A percentile compares a stretch with the other conserved stretches of the same genome.
Evolutionary conservation across 2,797 vertebrate species (phyloP).

Genomic region (Sebastiscus tertius): DNA sequence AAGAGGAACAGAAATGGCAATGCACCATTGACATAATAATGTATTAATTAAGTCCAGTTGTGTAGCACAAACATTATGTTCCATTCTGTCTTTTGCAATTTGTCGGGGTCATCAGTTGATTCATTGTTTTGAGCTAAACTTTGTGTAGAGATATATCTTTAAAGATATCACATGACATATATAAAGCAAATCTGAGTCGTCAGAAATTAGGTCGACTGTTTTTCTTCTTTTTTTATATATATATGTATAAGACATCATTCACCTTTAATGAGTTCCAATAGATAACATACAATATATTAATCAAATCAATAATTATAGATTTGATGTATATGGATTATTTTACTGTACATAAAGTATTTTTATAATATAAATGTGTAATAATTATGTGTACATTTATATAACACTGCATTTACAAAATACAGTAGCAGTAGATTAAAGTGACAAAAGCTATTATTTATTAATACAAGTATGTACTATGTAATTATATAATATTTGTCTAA

Average conservation of each 20-base stretch:
- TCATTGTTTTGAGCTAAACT: not conserved
- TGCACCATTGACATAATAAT: not conserved
- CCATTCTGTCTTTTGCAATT: not conserved
- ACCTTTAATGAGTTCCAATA: not conserved
- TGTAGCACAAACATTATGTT: not conserved
- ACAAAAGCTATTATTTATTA: not conserved
- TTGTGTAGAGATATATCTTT: not conserved
- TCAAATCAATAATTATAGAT: not conserved
- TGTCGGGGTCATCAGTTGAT: not conserved
- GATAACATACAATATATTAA: not conserved
- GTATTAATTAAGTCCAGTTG: not conserved
- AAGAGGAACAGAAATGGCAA: not conserved
- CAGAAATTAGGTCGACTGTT: fast-evolving
- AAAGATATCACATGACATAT: not conserved
- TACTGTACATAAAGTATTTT: not conserved
- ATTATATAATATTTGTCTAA: not conserved
- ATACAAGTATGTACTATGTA: not conserved
- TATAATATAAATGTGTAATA: not conserved
- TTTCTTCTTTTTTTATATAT: too few species aligned
- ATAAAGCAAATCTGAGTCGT: not conserved
- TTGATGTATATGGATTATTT: not conserved
- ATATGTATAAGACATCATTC: not conserved
- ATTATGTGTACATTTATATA: not conserved
- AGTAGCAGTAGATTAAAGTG: not conserved
- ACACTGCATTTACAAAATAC: not conserved